These are phyloP conservation scores for Thymelicus sylvestris DNA, from an alignment of 2,888 invertebrate species.

Conservation along the genomic window DNA sequence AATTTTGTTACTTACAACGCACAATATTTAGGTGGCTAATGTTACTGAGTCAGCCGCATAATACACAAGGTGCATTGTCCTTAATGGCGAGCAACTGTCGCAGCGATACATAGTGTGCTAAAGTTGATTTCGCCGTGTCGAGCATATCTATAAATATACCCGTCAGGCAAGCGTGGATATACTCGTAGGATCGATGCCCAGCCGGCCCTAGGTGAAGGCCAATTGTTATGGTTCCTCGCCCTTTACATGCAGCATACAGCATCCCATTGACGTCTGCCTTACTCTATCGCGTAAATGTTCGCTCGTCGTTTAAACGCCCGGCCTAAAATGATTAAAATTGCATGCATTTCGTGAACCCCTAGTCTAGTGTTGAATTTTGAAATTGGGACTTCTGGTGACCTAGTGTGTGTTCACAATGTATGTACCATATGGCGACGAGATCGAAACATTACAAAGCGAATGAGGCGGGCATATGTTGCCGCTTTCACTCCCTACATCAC, in stretches of 20 bases:
- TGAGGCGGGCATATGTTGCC: conserved; percentile 80
- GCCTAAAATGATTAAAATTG: neutral
- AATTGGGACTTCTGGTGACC: conserved; percentile 44
- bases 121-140: conserved; percentile 59
- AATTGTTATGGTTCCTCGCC: conserved; percentile 70
- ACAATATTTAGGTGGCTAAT: conserved; percentile 25
- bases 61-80: conserved; percentile 43
- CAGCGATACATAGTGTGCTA: conserved; percentile 50
- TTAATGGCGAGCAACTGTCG: conserved; percentile 35
- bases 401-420: conserved; percentile 51
- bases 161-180: conserved; percentile 66
- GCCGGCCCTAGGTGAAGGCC: conserved; percentile 78
- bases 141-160: conserved; percentile 75
- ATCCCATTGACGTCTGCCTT: conserved; percentile 53
- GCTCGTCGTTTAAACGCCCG: neutral
- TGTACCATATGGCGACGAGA: conserved; percentile 78
- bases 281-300: neutral
- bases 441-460: conserved; percentile 77
- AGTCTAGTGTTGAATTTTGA: conserved; percentile 1
- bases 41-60: conserved; percentile 34
- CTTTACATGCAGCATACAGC: conserved; percentile 50
- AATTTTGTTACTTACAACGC: conserved; percentile 39
- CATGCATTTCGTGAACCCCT: neutral
- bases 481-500: conserved; percentile 81
- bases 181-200: conserved; percentile 72